Evolutionary conservation across 2,888 invertebrate genomes (phyloP), one percentile per base, ranked within the genome.

Genomic region (Lacanobia wlatinum): DNA sequence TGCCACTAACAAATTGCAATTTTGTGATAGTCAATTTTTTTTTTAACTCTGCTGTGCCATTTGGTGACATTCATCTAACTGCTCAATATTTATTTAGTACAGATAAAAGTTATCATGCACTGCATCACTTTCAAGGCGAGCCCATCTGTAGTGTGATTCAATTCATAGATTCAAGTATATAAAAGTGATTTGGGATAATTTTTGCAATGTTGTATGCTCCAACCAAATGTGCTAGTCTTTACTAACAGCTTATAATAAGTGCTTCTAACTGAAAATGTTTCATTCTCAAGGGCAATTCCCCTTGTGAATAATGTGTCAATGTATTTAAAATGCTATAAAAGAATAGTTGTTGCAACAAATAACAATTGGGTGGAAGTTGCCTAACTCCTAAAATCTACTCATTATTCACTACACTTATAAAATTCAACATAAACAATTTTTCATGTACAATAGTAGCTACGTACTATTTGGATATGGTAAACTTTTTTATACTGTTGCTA

Each of bases 401-500:
- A 56, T 52, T 73, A 58, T 58, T 38, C 10, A 78, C 40, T 53
- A 70, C 38, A 28, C 56, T 43, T 40, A 63, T n/a, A 60, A 34
- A 23, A 64, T 53, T 55, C 38, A 78, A 75, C 48, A 50, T 58
- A 43, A 67, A n/a, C 18, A 52, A 53, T 59, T 48, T 81, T 60
- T 59, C 12, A 43, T 61, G 52, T 23, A 28, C 14, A 60, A 9
- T 16, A n/a, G 28, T 40, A 28, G 53, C 21, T 43, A 63, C 46
- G 40, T 73, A 69, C 34, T 23, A 53, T 34, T 64, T 16, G 46
- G 60, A 59, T 52, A 77, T 53, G 43, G 48, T 66, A 56, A 46
- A 23, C 14, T 16, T 56, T 66, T 18, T 58, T 14, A 18, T 4
- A 50, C 10, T 50, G 63, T 38, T 71, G 46, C 21, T 56, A 56